A percentile compares a stretch with the other conserved stretches of the same genome.
phyloP scores from a whole-genome alignment of 2,888 invertebrate species.

The Dusona sp. region DNA sequence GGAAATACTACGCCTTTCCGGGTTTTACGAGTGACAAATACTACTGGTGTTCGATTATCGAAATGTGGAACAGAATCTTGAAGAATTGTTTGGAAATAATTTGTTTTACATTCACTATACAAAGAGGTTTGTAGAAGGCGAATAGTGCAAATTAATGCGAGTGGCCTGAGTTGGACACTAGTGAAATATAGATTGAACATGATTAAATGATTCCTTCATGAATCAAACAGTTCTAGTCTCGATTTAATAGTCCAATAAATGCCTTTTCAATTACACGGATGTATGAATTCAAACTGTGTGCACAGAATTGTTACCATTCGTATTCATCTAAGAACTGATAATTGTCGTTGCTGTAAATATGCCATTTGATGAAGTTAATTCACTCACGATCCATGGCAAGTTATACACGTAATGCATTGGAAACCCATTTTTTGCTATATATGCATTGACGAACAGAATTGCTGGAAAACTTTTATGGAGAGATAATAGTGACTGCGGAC shows the following conservation, averaged over 20 bases:
- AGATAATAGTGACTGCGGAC: no score
- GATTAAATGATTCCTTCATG: background rate
- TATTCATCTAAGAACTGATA: slow-evolving; percentile 68
- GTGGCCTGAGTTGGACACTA: background rate
- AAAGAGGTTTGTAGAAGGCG: background rate
- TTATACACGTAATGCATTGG: slow-evolving; percentile 18
- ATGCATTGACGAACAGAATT: slow-evolving; percentile 51
- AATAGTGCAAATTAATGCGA: background rate
- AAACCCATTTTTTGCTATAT: slow-evolving; percentile 30
- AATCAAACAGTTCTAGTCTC: background rate
- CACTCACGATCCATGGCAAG: background rate
- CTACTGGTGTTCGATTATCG: background rate
- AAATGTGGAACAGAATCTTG: background rate
- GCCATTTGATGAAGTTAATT: slow-evolving; percentile 57
- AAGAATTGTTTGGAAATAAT: background rate
- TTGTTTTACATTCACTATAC: background rate
- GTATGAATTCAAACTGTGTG: background rate
- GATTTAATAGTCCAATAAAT: background rate
- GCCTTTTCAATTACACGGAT: slow-evolving; percentile 7
- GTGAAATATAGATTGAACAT: background rate
- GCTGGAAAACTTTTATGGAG: no score
- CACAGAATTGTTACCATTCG: slow-evolving; percentile 21
- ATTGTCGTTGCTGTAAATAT: slow-evolving; percentile 74
- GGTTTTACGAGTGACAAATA: background rate
- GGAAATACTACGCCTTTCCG: slow-evolving; percentile 28